A percentile compares a stretch with the other conserved stretches of the same genome.
These are phyloP conservation scores for Bubo bubo DNA, from an alignment of 2,113 vertebrate genomes.

Conservation along the genomic window DNA sequence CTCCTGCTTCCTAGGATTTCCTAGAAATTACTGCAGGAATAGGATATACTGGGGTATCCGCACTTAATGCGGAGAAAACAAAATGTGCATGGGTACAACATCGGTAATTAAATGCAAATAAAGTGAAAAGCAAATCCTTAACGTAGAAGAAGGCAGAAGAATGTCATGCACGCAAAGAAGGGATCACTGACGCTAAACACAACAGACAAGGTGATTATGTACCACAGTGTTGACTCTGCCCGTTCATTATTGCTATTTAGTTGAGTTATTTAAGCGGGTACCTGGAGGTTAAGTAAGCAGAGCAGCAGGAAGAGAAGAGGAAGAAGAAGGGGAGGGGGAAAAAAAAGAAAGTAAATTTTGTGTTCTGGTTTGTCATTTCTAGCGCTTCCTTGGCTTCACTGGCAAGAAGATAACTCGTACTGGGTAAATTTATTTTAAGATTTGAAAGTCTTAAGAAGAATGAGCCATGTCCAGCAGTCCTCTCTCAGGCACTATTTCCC, in stretches of 20 bases:
- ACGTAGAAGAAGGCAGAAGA: background rate
- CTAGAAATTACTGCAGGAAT: background rate
- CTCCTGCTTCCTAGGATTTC: background rate
- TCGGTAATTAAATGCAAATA: constrained; percentile 20
- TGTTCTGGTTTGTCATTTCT: background rate
- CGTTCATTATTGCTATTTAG: constrained; percentile 74
- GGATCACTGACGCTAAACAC: constrained; percentile 71
- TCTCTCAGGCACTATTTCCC: background rate
- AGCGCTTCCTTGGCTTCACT: background rate
- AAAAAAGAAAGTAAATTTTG: constrained; percentile 27
- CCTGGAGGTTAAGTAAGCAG: constrained; percentile 72
- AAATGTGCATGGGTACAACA: background rate
- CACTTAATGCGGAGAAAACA: background rate
- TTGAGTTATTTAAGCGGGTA: constrained; percentile 65
- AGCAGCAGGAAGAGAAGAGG: constrained; percentile 13
- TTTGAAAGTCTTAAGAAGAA: background rate
- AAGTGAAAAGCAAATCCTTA: constrained; percentile 14
- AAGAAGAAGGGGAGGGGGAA: background rate
- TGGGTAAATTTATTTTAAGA: background rate
- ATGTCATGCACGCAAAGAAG: constrained; percentile 44
- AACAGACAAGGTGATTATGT: constrained; percentile 72
- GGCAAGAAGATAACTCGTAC: background rate
- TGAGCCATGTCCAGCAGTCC: background rate
- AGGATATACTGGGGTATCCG: background rate
- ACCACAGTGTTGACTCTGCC: constrained; percentile 65